phyloP scores from a whole-genome alignment of 1,140 invertebrate species.

The Cheumatopsyche charites region DNA sequence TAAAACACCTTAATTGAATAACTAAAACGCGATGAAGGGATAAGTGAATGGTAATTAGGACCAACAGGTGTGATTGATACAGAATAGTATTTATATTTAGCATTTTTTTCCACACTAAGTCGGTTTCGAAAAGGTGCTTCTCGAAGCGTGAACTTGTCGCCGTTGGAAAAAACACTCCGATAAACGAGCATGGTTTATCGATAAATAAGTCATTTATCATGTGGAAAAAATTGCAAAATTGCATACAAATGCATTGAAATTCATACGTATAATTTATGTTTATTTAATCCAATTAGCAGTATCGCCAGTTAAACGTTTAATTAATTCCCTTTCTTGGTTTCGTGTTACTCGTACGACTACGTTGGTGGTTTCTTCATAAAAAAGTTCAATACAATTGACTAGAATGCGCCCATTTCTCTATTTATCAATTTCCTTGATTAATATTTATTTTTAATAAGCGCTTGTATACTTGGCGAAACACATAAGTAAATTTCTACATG shows the following conservation, averaged over 20 bases:
- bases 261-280: conserved; percentile 34
- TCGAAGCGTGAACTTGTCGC: no score
- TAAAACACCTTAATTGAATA: conserved; percentile 21
- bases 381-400: neutral
- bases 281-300: conserved; percentile 37
- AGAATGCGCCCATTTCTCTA: no score
- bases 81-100: no score
- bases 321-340: conserved; percentile 21
- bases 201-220: conserved; percentile 4
- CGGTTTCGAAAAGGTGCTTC: no score
- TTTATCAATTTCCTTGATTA: no score
- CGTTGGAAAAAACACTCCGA: neutral
- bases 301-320: conserved; percentile 20
- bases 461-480: no score
- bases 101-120: no score
- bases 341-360: conserved; percentile 3
- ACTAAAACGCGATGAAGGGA: neutral
- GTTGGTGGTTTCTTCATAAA: conserved; percentile 19
- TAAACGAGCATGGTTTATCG: neutral
- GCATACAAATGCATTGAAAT: conserved; percentile 23
- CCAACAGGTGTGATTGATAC: conserved; percentile 15
- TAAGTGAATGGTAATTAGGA: conserved; percentile 12
- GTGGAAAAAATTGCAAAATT: neutral
- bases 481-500: neutral
- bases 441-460: no score